These are phyloP conservation scores for Cathartes aura DNA, from an alignment of 2,113 vertebrate species.

Conservation along the genomic window DNA sequence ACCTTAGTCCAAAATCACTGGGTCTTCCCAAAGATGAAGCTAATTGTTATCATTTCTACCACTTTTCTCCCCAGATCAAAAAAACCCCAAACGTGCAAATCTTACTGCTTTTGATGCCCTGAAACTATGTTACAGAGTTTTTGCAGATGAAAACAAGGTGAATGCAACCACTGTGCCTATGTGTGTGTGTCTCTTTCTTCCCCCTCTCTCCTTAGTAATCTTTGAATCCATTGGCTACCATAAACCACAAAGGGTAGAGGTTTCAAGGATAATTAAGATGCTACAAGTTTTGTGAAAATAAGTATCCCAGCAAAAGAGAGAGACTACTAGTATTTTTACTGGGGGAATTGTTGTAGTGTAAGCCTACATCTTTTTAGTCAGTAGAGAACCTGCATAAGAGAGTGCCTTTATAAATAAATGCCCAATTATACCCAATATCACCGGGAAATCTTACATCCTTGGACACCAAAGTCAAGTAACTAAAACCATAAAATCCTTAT, in stretches of 20 bases:
- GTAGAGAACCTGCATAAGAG: not conserved
- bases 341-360: not conserved
- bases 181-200: not conserved
- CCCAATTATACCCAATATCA: not conserved
- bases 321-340: not conserved
- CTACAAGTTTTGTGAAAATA: not conserved
- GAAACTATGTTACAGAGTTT: not conserved
- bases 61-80: not conserved
- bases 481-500: not conserved
- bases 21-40: not conserved
- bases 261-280: not conserved
- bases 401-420: not conserved
- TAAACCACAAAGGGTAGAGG: not conserved
- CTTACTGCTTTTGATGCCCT: not conserved
- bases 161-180: not conserved
- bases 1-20: not conserved
- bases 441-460: not conserved
- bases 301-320: not conserved
- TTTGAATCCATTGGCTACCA: not conserved
- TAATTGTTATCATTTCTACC: not conserved
- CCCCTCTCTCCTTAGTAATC: not conserved
- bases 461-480: not conserved
- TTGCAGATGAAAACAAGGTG: not conserved
- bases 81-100: not conserved
- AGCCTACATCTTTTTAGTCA: not conserved